phyloP scores from a whole-genome alignment of 2,888 invertebrate species.

The Tyria jacobaeae region DNA sequence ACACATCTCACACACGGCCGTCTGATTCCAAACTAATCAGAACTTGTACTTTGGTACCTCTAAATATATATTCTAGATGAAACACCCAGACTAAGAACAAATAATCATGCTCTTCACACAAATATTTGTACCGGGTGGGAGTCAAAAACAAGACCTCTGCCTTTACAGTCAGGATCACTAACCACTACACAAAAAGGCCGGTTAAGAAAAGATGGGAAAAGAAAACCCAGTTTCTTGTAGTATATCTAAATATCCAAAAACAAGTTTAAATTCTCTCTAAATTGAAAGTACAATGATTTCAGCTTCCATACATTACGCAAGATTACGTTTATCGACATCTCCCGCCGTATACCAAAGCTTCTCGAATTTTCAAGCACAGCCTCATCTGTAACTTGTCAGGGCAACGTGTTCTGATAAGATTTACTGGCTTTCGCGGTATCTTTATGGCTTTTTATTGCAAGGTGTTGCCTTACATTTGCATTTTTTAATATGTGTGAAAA shows the following conservation, averaged over 20 bases:
- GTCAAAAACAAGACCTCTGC: too few relatives aligned
- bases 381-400: constrained; percentile 65
- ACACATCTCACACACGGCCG: too few relatives aligned
- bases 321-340: constrained; percentile 14
- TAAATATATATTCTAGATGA: too few relatives aligned
- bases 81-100: too few relatives aligned
- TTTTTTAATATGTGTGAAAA: constrained; percentile 1
- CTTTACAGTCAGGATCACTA: too few relatives aligned
- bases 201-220: too few relatives aligned
- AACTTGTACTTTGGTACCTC: too few relatives aligned
- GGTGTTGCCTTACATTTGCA: constrained; percentile 10
- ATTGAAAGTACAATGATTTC: constrained; percentile 7
- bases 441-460: constrained; percentile 23
- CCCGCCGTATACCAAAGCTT: constrained; percentile 31
- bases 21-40: too few relatives aligned
- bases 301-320: constrained; percentile 8
- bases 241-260: background rate
- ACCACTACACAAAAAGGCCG: too few relatives aligned
- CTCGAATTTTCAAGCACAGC: constrained; percentile 57
- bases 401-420: constrained; percentile 63
- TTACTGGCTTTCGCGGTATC: constrained; percentile 34
- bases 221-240: background rate
- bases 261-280: background rate
- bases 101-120: too few relatives aligned
- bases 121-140: too few relatives aligned